Conservation (phyloP, 92 coral and sea anemone species). For the Paramuricea clavata region DNA sequence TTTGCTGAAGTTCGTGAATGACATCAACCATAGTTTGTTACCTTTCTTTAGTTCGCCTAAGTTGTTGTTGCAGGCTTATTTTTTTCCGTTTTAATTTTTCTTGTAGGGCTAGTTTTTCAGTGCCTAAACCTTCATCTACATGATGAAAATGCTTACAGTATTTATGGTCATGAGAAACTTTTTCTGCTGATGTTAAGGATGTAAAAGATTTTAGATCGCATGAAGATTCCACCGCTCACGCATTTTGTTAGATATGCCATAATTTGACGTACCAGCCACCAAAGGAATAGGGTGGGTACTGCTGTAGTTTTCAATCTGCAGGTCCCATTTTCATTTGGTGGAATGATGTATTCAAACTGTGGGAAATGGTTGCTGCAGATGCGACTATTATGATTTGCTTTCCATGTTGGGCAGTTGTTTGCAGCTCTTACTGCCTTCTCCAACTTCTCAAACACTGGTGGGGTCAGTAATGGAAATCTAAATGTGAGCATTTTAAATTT, state of each 20-base stretch:
- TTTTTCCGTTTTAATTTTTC: not conserved
- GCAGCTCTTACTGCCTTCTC: not conserved
- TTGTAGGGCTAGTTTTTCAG: not conserved
- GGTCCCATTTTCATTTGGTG: not conserved
- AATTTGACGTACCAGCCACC: too few species aligned
- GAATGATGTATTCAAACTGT: not conserved
- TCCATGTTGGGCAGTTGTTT: not conserved
- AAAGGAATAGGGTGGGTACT: not conserved
- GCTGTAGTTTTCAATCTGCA: not conserved
- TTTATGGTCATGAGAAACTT: too few species aligned
- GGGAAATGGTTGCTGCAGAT: slow-evolving; percentile 18
- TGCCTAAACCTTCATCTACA: not conserved
- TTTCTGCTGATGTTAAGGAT: too few species aligned
- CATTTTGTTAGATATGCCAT: not conserved
- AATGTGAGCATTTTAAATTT: too few species aligned
- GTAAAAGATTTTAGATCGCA: not conserved
- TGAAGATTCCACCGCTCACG: not conserved
- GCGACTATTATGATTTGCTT: not conserved
- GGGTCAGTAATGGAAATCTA: not conserved
- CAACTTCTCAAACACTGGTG: not conserved
- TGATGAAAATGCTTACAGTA: not conserved
- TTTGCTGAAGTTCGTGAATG: not conserved
- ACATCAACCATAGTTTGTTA: not conserved
- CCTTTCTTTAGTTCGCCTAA: not conserved
- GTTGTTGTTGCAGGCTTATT: not conserved